Base-by-base conservation (phyloP, 2,888 invertebrate genomes). In the Stratiomys singularior region DNA sequence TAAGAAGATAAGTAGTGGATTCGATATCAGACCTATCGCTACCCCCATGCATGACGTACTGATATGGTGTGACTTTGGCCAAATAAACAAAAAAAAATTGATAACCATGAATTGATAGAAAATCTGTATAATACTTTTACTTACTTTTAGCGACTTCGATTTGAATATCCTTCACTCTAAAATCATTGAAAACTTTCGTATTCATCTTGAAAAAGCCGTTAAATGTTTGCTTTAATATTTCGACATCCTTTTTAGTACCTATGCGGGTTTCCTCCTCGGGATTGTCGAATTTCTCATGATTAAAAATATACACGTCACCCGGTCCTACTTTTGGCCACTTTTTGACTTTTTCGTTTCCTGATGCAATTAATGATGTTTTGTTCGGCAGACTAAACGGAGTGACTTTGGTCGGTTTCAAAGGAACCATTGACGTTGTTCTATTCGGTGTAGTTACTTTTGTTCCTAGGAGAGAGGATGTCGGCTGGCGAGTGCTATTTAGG, bases 231-330 rank as follows among this genome's bases (percentile, higher is more conserved):
- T 81, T 79, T 47, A 87, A 74, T 1, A 78, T n/a, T 69, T 82
- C 82, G 3, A 85, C 86, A 81, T 87, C 87, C 67, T 83, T 80
- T 9, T 81, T 78, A 74, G 84, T 86, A 18, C 86, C 87, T 0
- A 78, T 60, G 0, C 86, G 85, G 30, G 81, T 82, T 63, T 84
- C 83, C 30, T 83, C 83, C 4, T 82, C 80, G 0, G 82, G 78
- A 77, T 81, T 82, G 69, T 86, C 84, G 69, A 86, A 86, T 15
- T 81, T 81, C 63, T 85, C 86, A 27, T 86, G 84, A 77, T 87
- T 86, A 63, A 87, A 85, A 72, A 87, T 84, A 21, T 84, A 82
- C 1, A 83, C 84, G 25, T 82, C 81, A 0, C 86, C 87, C 1
- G 87, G 84, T 47, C 84, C 83, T 0, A 82, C 80, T 28, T 83